Evolutionary conservation across 2,888 invertebrate species (phyloP), one percentile per base, ranked within the genome.

Genomic region (Zygothrica quintamaculata): DNA sequence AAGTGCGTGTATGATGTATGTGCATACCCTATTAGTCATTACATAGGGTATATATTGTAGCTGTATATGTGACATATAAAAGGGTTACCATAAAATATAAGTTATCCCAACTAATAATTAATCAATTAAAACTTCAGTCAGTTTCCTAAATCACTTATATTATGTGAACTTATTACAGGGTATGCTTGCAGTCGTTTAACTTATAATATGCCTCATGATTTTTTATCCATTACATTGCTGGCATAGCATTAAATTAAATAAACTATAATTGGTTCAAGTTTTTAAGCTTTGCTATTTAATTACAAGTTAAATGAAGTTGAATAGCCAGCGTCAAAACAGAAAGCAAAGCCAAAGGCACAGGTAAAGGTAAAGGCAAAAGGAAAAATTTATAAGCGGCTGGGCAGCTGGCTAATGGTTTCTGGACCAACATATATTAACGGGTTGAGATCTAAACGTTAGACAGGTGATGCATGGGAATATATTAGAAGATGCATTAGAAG

Each of bases 191-290:
- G 11, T 33, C 11, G 33, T 33, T 22, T 22, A 22, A 2, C 18
- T 5, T 22, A 33, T 7, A 2, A 1, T 39, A 9, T 4, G 8
- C 12, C 39, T 8, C 15, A 22, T 40, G 16, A 18, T 22, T 25
- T 43, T 43, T 26, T 43, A 26, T 22, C 8, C 22, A 36, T 9
- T 36, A 36, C 6, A 1, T 22, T 26, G 15, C 44, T 44, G 13
- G 39, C 39, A 40, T 13, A 61, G 53, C 58, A 48, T 65, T 47
- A 69, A 78, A 80, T 76, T 74, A 77, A 77, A 77, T 76, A 86
- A 84, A 82, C 79, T 78, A 74, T 88, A 87, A 84, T 87, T 87
- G 85, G 79, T 87, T 73, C 56, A 76, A 84, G 80, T 77, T 81
- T 79, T 77, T 69, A 76, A 77, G 77, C 74, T 55, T 46, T 42